These are phyloP conservation scores for Ictalurus punctatus DNA, from an alignment of 2,113 vertebrate species.

Conservation along the genomic window DNA sequence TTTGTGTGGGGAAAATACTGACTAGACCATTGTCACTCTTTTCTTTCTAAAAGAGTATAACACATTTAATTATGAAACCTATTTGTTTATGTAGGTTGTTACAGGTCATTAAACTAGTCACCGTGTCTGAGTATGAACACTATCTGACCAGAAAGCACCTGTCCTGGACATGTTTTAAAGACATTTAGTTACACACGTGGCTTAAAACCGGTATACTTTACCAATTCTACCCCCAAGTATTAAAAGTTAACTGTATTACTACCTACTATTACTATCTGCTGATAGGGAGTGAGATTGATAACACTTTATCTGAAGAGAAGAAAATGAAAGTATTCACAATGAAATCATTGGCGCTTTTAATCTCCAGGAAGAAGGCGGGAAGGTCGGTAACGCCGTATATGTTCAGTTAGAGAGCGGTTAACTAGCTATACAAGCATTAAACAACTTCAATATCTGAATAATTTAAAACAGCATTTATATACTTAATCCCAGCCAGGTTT, in stretches of 20 bases:
- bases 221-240: not conserved
- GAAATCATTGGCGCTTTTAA: not conserved
- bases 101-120: not conserved
- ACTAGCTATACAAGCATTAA: not conserved
- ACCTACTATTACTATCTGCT: not conserved
- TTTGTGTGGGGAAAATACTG: not conserved
- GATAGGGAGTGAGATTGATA: no score
- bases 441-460: not conserved
- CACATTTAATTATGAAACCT: no score
- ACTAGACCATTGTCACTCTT: not conserved
- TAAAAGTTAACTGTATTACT: not conserved
- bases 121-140: not conserved
- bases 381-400: not conserved
- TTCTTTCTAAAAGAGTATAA: not conserved
- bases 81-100: not conserved
- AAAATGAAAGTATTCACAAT: not conserved
- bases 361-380: slow-evolving; percentile 4
- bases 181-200: not conserved
- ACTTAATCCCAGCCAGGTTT: no score
- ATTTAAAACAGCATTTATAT: no score
- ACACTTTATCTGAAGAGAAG: not conserved
- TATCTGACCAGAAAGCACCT: not conserved
- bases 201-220: not conserved
- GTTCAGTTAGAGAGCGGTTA: no score
- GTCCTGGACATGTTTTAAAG: not conserved